A percentile compares a stretch with the other conserved stretches of the same genome.
phyloP scores from a whole-genome alignment of 1,140 invertebrate species.

The Anadara kagoshimensis region DNA sequence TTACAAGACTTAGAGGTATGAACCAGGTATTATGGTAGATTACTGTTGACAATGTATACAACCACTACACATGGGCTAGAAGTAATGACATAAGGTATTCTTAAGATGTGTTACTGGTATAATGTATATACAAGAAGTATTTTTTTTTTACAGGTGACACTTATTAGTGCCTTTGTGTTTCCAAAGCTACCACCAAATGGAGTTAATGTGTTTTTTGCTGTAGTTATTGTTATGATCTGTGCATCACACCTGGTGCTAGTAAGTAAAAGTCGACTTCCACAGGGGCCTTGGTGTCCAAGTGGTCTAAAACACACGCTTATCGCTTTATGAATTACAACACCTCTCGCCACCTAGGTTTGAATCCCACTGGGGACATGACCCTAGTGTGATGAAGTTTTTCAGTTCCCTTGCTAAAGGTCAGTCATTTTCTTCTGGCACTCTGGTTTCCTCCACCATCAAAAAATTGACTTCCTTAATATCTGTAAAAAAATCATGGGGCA shows the following conservation, averaged over 20 bases:
- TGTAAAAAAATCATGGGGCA: no score
- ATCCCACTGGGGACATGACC: no score
- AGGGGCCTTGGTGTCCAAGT: no score
- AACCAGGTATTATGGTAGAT: not conserved
- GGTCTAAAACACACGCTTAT: no score
- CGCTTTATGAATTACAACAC: no score
- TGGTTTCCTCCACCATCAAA: no score
- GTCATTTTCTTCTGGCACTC: no score
- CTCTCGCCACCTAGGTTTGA: no score
- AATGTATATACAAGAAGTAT: not conserved
- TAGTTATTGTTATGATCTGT: constrained; percentile 66
- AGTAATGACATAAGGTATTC: not conserved
- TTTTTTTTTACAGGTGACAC: constrained; percentile 62
- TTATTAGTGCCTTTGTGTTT: constrained; percentile 69
- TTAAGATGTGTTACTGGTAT: not conserved
- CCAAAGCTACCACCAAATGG: constrained; percentile 62
- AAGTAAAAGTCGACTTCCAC: constrained; percentile 42
- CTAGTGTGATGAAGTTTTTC: no score
- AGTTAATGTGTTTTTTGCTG: constrained; percentile 69
- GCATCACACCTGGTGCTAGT: constrained; percentile 67
- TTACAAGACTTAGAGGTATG: no score
- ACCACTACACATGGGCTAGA: not conserved
- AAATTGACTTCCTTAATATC: no score
- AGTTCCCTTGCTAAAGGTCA: no score
- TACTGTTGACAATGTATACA: not conserved